Conservation (phyloP, 2,888 invertebrate genomes). For the Mactromeris polynyma region DNA sequence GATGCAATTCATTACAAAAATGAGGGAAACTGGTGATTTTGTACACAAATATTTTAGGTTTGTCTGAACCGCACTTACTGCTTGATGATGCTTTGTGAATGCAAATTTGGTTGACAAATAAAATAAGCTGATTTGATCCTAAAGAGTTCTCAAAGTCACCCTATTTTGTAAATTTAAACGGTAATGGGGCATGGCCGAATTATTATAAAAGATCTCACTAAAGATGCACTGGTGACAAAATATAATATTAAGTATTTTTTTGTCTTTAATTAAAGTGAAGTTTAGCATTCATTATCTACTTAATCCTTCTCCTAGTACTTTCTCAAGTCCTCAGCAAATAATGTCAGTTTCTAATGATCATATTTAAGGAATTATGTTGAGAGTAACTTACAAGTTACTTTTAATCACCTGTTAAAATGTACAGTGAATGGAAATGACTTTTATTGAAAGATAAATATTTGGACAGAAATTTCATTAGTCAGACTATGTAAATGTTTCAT, state of each 20-base stretch:
- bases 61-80: too few species aligned
- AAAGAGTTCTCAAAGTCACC: too few species aligned
- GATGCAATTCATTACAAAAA: too few species aligned
- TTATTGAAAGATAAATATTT: background rate
- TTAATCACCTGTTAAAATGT: background rate
- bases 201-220: too few species aligned
- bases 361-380: background rate
- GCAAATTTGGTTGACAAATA: too few species aligned
- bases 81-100: too few species aligned
- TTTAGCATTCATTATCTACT: background rate
- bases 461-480: background rate
- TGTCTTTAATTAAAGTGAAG: background rate
- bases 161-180: too few species aligned
- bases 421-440: constrained; percentile 3
- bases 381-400: background rate
- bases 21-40: too few species aligned
- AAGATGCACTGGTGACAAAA: background rate
- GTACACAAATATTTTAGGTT: too few species aligned
- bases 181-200: too few species aligned
- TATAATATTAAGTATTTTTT: background rate
- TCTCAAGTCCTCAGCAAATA: background rate
- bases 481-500: too few species aligned
- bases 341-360: background rate
- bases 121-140: too few species aligned
- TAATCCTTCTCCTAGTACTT: background rate